Conservation (phyloP, 2,888 invertebrate genomes). For the Germaria angustata region DNA sequence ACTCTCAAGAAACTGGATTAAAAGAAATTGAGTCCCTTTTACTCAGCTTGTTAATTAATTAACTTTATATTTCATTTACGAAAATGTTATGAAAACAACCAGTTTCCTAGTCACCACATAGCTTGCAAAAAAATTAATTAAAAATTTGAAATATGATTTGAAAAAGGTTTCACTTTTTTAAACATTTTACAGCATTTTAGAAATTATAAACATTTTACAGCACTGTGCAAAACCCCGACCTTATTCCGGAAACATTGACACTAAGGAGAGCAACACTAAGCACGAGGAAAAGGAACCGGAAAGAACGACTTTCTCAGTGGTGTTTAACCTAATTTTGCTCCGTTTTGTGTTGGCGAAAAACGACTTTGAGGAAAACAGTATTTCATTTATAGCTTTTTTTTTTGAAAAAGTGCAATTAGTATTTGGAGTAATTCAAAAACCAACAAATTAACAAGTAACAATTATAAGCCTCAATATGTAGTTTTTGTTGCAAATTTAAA, state of each 20-base stretch:
- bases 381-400: slow-evolving; percentile 39
- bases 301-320: background rate
- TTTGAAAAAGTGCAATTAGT: slow-evolving; percentile 69
- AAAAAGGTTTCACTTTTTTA: slow-evolving; percentile 65
- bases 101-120: slow-evolving; percentile 68
- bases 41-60: slow-evolving; percentile 40
- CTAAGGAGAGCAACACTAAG: background rate
- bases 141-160: slow-evolving; percentile 12
- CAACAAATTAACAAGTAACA: slow-evolving; percentile 61
- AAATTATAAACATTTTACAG: slow-evolving; percentile 26
- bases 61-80: slow-evolving; percentile 11
- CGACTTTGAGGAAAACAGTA: slow-evolving; percentile 30
- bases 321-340: slow-evolving; percentile 13
- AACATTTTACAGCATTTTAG: slow-evolving; percentile 38
- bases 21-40: slow-evolving; percentile 9
- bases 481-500: slow-evolving; percentile 65
- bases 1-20: slow-evolving; percentile 54
- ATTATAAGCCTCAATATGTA: slow-evolving; percentile 69
- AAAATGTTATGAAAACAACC: slow-evolving; percentile 30
- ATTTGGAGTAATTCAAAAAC: slow-evolving; percentile 67
- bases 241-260: background rate
- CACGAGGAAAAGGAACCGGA: background rate
- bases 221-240: background rate
- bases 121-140: background rate
- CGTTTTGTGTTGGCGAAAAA: no score